Evolutionary conservation across 2,888 invertebrate genomes (phyloP), one percentile per base, ranked within the genome.

Genomic region (Orthosia cruda): DNA sequence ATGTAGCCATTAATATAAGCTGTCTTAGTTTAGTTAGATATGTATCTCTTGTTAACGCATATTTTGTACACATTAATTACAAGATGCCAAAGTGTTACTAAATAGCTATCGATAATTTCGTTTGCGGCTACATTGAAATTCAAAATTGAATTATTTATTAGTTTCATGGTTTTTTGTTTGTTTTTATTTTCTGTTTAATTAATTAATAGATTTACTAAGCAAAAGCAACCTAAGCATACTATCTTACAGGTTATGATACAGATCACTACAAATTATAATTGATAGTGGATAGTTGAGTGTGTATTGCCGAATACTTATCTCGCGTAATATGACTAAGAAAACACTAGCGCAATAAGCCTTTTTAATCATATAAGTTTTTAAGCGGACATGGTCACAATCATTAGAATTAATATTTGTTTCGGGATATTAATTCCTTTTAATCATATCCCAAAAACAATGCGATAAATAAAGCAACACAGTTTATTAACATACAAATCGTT

Each of bases 401-500:
- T n/a, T n/a, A n/a, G n/a, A n/a, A n/a, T n/a, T n/a, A n/a, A n/a
- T n/a, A n/a, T n/a, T n/a, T n/a, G n/a, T n/a, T n/a, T n/a, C n/a
- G n/a, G n/a, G n/a, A n/a, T n/a, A n/a, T n/a, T n/a, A n/a, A n/a
- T n/a, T n/a, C n/a, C n/a, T n/a, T n/a, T n/a, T n/a, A n/a, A n/a
- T n/a, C n/a, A n/a, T n/a, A n/a, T n/a, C n/a, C n/a, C n/a, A n/a
- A n/a, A 79, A 82, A 81, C 66, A 80, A 79, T 75, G 58, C 54
- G 32, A 63, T 58, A 52, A 71, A 81, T 81, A 76, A 77, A 67
- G 45, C 16, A 63, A 78, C 66, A 81, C 64, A 67, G 20, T 71
- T 77, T 74, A 85, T 86, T 85, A 81, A 69, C 78, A 84, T 85
- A 85, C 50, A 73, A 84, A 83, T 77, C 40, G 61, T 69, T 23